These are phyloP conservation scores for Amblyopsis rosae DNA, from an alignment of 2,113 vertebrate genomes.

Conservation along the genomic window DNA sequence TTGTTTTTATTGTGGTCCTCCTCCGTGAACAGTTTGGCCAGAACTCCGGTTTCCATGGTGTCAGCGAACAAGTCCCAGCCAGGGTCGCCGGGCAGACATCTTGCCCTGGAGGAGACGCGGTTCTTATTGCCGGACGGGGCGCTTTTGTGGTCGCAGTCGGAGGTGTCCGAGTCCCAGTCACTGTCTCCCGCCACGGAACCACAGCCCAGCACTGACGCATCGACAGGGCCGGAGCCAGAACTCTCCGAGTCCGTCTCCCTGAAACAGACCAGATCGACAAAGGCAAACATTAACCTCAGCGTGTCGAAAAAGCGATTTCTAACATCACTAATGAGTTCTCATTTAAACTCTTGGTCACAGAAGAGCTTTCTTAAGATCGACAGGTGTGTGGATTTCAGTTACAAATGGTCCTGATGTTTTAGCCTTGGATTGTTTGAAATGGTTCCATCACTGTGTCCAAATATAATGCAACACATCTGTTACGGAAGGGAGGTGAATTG, in stretches of 20 bases:
- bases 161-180: constrained; percentile 79
- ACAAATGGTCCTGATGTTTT: no score
- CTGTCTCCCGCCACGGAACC: constrained; percentile 74
- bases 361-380: no score
- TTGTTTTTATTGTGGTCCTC: constrained; percentile 31
- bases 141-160: constrained; percentile 68
- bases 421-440: no score
- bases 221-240: constrained; percentile 75
- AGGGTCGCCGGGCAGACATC: constrained; percentile 32
- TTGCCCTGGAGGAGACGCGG: constrained; percentile 15
- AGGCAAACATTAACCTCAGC: background rate
- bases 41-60: constrained; percentile 42
- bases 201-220: constrained; percentile 65
- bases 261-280: constrained; percentile 10
- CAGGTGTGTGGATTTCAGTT: no score
- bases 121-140: constrained; percentile 38
- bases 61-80: constrained; percentile 72
- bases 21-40: constrained; percentile 40
- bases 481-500: no score
- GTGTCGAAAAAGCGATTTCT: no score
- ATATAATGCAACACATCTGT: no score
- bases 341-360: no score
- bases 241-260: constrained; percentile 78
- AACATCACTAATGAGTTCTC: no score
- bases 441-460: no score